Conservation (phyloP, 2,888 invertebrate genomes). For the Drosophila emarginata region DNA sequence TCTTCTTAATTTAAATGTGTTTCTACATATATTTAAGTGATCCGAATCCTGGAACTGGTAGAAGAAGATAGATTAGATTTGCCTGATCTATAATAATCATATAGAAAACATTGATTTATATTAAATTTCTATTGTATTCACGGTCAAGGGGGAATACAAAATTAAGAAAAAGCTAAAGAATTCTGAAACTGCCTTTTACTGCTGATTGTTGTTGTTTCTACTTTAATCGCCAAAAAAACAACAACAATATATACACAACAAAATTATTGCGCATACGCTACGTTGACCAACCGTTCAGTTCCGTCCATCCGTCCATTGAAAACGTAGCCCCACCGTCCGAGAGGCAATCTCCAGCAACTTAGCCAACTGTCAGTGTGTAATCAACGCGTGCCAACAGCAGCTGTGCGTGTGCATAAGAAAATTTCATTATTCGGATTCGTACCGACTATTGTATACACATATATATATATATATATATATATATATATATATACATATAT, state of each 20-base stretch:
- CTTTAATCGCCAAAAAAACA: conserved; percentile 56
- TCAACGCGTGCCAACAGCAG: conserved; percentile 54
- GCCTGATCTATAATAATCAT: too few species aligned
- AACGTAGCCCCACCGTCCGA: conserved; percentile 21
- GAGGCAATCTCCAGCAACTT: conserved; percentile 22
- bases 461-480: background rate
- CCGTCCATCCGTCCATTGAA: background rate
- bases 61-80: too few species aligned
- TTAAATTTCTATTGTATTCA: background rate
- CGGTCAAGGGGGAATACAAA: background rate
- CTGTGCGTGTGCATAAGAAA: conserved; percentile 54
- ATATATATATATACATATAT: background rate
- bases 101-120: too few species aligned
- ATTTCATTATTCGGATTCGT: conserved; percentile 15
- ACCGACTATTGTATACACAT: background rate
- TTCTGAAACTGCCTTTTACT: conserved; percentile 35
- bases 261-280: conserved; percentile 65
- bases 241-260: conserved; percentile 13
- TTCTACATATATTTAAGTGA: too few species aligned
- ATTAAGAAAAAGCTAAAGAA: conserved; percentile 47
- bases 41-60: too few species aligned
- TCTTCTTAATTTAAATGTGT: too few species aligned
- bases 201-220: conserved; percentile 54
- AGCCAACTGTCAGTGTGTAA: conserved; percentile 62
- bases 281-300: conserved; percentile 38